Evolutionary conservation across 2,888 invertebrate genomes (phyloP).

Genomic region (Callosobruchus maculatus): DNA sequence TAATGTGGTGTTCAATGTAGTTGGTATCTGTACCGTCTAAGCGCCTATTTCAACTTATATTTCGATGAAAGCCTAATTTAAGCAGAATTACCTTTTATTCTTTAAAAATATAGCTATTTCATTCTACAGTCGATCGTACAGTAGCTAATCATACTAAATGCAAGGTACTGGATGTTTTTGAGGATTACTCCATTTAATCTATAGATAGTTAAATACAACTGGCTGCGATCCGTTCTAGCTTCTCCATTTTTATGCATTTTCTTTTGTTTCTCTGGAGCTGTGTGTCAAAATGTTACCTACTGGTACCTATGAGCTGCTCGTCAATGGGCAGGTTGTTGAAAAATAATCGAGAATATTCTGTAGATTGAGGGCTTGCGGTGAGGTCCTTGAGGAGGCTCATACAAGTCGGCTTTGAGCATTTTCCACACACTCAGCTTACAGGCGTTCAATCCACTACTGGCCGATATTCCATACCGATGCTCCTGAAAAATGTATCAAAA

Average conservation of each 20-base stretch:
- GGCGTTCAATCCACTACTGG: not conserved
- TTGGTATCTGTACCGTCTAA: too few species aligned
- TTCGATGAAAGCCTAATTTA: not conserved
- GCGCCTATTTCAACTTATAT: not conserved
- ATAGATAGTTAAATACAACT: too few species aligned
- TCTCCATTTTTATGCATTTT: not conserved
- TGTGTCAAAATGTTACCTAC: not conserved
- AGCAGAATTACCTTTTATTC: not conserved
- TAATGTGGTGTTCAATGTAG: too few species aligned
- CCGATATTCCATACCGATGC: not conserved
- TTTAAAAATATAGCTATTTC: not conserved
- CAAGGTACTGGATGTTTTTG: not conserved
- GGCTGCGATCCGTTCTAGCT: too few species aligned
- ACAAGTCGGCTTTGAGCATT: not conserved
- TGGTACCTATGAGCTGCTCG: not conserved
- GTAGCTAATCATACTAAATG: not conserved
- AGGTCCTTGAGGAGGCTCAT: not conserved
- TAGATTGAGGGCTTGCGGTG: not conserved
- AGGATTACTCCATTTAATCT: not conserved
- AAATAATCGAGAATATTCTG: not conserved
- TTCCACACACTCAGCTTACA: not conserved
- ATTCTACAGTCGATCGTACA: not conserved
- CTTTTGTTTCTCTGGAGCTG: not conserved
- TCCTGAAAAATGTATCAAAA: not conserved
- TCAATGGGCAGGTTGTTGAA: not conserved